Conservation (phyloP, 2,888 invertebrate species). For the Phlogophora meticulosa region DNA sequence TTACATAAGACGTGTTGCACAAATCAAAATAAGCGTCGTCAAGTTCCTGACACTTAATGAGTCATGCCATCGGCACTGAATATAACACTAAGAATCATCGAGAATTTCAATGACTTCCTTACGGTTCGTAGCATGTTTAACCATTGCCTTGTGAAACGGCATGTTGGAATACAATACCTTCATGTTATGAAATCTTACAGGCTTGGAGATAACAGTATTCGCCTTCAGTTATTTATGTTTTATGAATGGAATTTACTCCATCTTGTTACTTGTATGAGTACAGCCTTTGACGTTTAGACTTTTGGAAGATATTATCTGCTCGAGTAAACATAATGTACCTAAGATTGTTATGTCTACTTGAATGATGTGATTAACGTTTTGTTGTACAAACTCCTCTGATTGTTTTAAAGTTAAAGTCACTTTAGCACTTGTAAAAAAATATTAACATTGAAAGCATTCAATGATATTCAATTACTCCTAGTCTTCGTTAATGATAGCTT, state of each 20-base stretch:
- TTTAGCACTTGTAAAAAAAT: background rate
- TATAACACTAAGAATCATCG: conserved; percentile 54
- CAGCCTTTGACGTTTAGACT: background rate
- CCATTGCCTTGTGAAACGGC: conserved; percentile 51
- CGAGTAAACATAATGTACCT: no score
- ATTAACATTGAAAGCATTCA: background rate
- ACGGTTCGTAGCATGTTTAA: conserved; percentile 55
- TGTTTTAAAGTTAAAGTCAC: background rate
- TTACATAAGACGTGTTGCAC: conserved; percentile 30
- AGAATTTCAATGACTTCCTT: conserved; percentile 81
- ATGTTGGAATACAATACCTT: conserved; percentile 45
- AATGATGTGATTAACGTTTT: background rate
- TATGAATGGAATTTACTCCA: background rate
- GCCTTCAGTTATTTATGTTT: background rate
- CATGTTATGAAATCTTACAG: conserved; percentile 10
- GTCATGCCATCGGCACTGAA: conserved; percentile 56
- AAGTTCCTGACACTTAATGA: conserved; percentile 59
- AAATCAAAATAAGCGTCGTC: conserved; percentile 43
- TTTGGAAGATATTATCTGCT: no score
- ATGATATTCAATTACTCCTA: conserved; percentile 7
- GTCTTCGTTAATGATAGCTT: conserved; percentile 11
- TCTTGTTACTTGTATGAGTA: background rate
- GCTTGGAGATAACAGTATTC: conserved; percentile 2
- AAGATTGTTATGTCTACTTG: background rate
- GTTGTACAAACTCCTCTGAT: background rate